These are phyloP conservation scores for Halichoerus grypus DNA, from an alignment of 2,113 vertebrate genomes.

Conservation along the genomic window DNA sequence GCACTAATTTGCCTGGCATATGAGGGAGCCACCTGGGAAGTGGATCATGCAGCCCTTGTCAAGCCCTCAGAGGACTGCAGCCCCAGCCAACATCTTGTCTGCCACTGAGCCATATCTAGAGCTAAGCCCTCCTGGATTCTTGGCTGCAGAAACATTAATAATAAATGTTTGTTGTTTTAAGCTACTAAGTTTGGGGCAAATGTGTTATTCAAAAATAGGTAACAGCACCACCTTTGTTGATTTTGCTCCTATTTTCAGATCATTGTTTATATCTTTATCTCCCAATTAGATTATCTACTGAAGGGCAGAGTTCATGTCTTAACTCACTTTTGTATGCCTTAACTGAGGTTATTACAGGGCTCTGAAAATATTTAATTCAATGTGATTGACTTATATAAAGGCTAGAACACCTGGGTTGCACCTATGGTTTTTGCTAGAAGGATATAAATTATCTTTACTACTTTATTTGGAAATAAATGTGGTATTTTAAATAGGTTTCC, in stretches of 20 bases:
- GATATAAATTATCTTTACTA: not conserved
- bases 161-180: constrained; percentile 14
- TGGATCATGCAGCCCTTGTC: not conserved
- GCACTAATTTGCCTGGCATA: not conserved
- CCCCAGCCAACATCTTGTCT: not conserved
- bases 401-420: not conserved
- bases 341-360: not conserved
- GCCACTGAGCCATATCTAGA: not conserved
- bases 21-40: not conserved
- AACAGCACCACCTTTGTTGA: not conserved
- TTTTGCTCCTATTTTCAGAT: not conserved
- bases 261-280: constrained; percentile 3
- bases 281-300: not conserved
- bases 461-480: constrained; percentile 12
- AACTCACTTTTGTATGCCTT: not conserved
- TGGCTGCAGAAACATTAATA: not conserved
- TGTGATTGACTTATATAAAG: not conserved
- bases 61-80: too few relatives aligned
- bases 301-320: not conserved
- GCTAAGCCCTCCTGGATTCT: not conserved
- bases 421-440: constrained; percentile 21
- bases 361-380: not conserved
- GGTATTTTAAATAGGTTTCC: not conserved
- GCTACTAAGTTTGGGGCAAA: not conserved
- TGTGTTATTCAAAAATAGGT: not conserved